These are phyloP conservation scores for Macropis europaea DNA, from an alignment of 2,888 invertebrate genomes.

Conservation along the genomic window DNA sequence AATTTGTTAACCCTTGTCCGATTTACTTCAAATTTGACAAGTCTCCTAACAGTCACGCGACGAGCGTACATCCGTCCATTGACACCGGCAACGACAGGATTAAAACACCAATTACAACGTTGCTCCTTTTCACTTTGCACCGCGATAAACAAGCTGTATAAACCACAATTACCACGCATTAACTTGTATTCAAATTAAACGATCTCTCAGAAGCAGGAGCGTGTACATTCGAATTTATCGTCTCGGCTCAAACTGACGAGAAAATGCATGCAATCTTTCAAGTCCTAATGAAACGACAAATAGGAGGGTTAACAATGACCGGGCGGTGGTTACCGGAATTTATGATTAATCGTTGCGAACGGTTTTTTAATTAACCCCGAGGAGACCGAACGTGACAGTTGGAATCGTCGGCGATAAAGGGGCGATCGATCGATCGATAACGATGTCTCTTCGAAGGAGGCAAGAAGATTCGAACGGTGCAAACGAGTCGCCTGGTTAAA, in stretches of 20 bases:
- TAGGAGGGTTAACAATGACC: neutral
- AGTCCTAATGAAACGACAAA: neutral
- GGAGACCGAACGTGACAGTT: constrained; percentile 18
- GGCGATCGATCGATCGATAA: constrained; percentile 58
- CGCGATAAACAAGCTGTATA: no score
- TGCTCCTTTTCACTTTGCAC: no score
- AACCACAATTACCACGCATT: no score
- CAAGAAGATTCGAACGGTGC: constrained; percentile 51
- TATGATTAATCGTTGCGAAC: constrained; percentile 30
- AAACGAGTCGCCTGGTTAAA: constrained; percentile 56
- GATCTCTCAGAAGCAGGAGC: no score
- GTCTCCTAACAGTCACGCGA: no score
- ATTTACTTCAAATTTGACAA: no score
- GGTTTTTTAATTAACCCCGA: constrained; percentile 39
- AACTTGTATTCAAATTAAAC: no score
- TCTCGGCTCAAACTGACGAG: neutral
- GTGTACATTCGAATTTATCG: neutral
- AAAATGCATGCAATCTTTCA: neutral
- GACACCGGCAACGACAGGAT: no score
- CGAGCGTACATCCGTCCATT: no score
- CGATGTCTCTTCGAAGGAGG: constrained; percentile 45
- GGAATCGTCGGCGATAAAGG: constrained; percentile 52
- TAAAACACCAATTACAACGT: no score
- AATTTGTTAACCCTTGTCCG: no score
- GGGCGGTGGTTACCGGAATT: neutral